Evolutionary conservation across 1,140 invertebrate genomes (phyloP), one percentile per base, ranked within the genome.

Genomic region (Eubasilissa regina): DNA sequence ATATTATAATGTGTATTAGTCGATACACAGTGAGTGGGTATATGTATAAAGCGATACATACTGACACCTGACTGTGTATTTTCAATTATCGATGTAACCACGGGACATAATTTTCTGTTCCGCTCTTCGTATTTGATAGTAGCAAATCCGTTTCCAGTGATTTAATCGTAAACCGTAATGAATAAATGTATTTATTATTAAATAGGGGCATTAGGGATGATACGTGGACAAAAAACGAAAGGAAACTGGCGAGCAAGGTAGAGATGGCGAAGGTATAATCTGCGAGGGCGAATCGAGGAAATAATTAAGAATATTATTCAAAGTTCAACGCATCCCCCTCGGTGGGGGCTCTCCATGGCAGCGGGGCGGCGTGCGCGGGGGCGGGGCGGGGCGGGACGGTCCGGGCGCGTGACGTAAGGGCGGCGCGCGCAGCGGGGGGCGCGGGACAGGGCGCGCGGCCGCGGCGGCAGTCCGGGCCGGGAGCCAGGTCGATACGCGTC

Each of bases 401-500:
- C 25, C 45, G 48, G 64, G 58, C 12, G 19, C 43, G n/a, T 62
- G n/a, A 44, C 55, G 51, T 6, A 53, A 48, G 12, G 3, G 64
- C 35, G 51, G 75, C 35, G 60, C 15, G n/a, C 35, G 0, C 48
- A 21, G 70, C 58, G 56, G 45, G 70, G 35, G 62, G 62, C 62
- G 66, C 45, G 53, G 68, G 43, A n/a, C n/a, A n/a, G 70, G 13
- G 35, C 68, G 13, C 45, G 12, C n/a, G n/a, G n/a, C 13, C 56
- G 25, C 19, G 75, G 44, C 75, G 55, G 51, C 43, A 45, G 75
- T 64, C 62, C 74, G 79, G 79, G 51, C 56, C 64, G 25, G 64
- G 79, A 66, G 66, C 47, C 74, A 70, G 68, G 66, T 76, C 75
- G 79, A 73, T 72, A 77, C 73, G 51, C 75, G 56, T 48, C 75